Evolutionary conservation across 2,888 invertebrate species (phyloP).

Genomic region (Monochamus alternatus): DNA sequence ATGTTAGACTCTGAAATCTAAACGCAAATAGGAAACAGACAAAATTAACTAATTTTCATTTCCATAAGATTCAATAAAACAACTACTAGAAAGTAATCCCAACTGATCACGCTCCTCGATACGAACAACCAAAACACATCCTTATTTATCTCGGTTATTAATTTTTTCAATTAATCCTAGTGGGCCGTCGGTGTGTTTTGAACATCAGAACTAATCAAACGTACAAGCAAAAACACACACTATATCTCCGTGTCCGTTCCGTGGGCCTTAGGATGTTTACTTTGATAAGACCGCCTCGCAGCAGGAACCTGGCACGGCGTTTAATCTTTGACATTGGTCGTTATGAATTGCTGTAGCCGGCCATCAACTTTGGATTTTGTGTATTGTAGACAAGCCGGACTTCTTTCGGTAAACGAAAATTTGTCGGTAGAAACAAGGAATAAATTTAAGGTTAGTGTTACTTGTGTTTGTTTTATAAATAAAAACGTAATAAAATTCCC

Average conservation of each 20-base stretch:
- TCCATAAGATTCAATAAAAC: conserved; percentile 7
- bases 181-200: neutral
- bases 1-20: too few species aligned
- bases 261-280: conserved; percentile 19
- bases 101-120: neutral
- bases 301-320: conserved; percentile 27
- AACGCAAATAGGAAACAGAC: too few species aligned
- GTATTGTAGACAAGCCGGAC: too few species aligned
- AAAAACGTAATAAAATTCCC: too few species aligned
- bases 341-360: conserved; percentile 20
- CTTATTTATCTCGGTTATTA: neutral
- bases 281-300: conserved; percentile 24
- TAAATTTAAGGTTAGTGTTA: too few species aligned
- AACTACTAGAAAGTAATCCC: neutral
- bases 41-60: too few species aligned
- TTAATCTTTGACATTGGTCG: conserved; percentile 29
- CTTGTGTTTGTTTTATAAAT: too few species aligned
- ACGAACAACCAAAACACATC: neutral
- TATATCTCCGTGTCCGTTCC: conserved; percentile 11
- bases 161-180: neutral
- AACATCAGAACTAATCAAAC: conserved; percentile 1
- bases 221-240: conserved; percentile 27
- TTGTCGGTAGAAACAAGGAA: too few species aligned
- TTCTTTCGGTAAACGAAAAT: too few species aligned
- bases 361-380: too few species aligned